A percentile compares a stretch with the other conserved stretches of the same genome.
Conservation (phyloP, 2,888 invertebrate genomes). For the Hecatera dysodea region DNA sequence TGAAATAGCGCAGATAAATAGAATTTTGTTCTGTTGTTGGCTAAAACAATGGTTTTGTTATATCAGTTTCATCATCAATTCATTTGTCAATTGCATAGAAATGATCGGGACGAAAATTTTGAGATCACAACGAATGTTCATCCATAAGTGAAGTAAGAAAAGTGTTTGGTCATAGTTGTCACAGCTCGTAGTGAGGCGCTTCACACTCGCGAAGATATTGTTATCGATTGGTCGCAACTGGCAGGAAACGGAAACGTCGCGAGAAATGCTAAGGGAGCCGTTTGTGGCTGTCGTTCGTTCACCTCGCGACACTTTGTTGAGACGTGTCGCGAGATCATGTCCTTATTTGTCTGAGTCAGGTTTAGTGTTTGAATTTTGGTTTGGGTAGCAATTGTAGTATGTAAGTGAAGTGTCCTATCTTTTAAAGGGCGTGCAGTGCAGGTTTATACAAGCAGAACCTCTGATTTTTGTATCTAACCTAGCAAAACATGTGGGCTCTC, state of each 20-base stretch:
- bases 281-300: conserved; percentile 64
- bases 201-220: conserved; percentile 75
- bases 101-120: neutral
- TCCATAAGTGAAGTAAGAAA: no score
- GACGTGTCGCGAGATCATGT: conserved; percentile 22
- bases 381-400: neutral
- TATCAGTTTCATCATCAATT: no score
- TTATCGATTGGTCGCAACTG: conserved; percentile 77
- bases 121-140: no score
- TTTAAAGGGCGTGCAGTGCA: neutral
- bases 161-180: conserved; percentile 28
- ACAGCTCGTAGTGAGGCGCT: conserved; percentile 55
- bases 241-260: conserved; percentile 76
- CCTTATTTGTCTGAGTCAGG: conserved; percentile 44
- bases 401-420: no score
- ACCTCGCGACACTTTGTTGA: conserved; percentile 58
- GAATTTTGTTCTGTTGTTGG: neutral
- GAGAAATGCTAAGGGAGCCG: conserved; percentile 67
- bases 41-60: neutral
- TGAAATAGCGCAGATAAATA: conserved; percentile 11
- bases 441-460: neutral
- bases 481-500: neutral
- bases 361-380: conserved; percentile 24
- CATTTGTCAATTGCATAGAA: neutral
- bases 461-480: neutral